Percentiles rank a stretch among this genome's conserved stretches.
Evolutionary conservation across 2,888 invertebrate species (phyloP).

Genomic region (Dasysyrphus tricinctus): DNA sequence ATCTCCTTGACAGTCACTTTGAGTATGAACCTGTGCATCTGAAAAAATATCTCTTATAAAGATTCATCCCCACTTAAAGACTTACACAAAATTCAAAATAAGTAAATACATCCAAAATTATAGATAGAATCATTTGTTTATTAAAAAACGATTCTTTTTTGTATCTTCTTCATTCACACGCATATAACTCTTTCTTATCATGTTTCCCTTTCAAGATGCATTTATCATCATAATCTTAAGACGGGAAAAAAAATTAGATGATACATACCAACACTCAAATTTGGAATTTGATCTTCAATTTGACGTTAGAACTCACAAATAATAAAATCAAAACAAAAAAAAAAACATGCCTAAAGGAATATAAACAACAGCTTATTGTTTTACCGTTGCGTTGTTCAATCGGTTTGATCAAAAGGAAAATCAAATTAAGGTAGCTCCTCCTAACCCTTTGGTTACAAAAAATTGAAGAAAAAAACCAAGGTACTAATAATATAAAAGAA

Average conservation of each 20-base stretch:
- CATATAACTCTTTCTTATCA: slow-evolving; percentile 22
- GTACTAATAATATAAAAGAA: not conserved
- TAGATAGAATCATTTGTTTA: slow-evolving; percentile 56
- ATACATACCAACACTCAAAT: slow-evolving; percentile 13
- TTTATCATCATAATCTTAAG: slow-evolving; percentile 53
- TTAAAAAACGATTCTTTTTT: slow-evolving; percentile 23
- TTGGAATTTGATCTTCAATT: slow-evolving; percentile 56
- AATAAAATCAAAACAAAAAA: slow-evolving; percentile 22
- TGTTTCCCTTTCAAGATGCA: slow-evolving; percentile 45
- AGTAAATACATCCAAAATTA: slow-evolving; percentile 13
- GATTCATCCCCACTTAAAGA: slow-evolving; percentile 58
- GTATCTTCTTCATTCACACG: slow-evolving; percentile 56
- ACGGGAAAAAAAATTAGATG: slow-evolving; percentile 10
- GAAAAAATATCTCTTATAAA: slow-evolving; percentile 44
- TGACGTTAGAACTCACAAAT: slow-evolving; percentile 48
- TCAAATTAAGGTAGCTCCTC: slow-evolving; percentile 31
- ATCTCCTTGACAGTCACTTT: slow-evolving; percentile 30
- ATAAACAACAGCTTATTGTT: slow-evolving; percentile 56
- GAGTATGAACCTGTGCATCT: slow-evolving; percentile 45
- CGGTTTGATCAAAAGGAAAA: slow-evolving; percentile 68
- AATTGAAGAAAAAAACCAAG: not conserved
- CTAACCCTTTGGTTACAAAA: not conserved
- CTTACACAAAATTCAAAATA: not conserved
- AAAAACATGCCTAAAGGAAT: slow-evolving; percentile 63
- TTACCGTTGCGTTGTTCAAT: slow-evolving; percentile 63